Evolutionary conservation across 2,888 invertebrate species (phyloP), one percentile per base, ranked within the genome.

Genomic region (Lasioglossum oenotherae): DNA sequence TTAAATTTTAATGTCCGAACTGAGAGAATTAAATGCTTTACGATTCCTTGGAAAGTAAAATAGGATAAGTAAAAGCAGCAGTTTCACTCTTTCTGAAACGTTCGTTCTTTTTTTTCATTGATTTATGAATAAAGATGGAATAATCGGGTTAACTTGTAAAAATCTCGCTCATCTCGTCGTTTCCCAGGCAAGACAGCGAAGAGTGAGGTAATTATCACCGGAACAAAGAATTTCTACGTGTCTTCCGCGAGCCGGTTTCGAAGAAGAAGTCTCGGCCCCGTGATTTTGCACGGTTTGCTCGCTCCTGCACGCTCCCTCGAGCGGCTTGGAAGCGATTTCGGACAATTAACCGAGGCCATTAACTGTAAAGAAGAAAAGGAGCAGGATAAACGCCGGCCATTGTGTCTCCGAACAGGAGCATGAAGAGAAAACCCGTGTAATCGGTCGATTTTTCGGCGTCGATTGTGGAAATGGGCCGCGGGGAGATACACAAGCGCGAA

Each of bases 361-460:
- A 57, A 60, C 82, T 77, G 53, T 38, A 19, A 44, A 80, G 84
- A 84, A 38, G 76, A 90, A 67, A 57, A 80, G 86, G 82, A 73
- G 49, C 73, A 91, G 49, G 35, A 74, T 60, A 46, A 67, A 19
- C 35, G 72, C 19, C 31, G 67, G 6, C 88, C 78, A 91, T 89
- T 88, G 87, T 87, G 75, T 53, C 78, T 69, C 75, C 57, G 82
- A 86, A 85, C 74, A 91, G 57, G 72, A 91, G 82, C 91, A 86
- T 83, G 84, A 87, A 90, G 87, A 81, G 75, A 78, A 78, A 69
- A 74, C 60, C 75, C 46, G 46, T 8, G 60, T 60, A 60, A 38
- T 23, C 38, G 44, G 31, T 41, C 76, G 57, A 60, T 77, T 31
- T 69, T 73, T 76, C 53, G 44, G 67, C 31, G 60, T 41, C 10